A percentile compares a stretch with the other conserved stretches of the same genome.
Evolutionary conservation across 2,113 vertebrate species (phyloP).

Genomic region (Heliornis fulica): DNA sequence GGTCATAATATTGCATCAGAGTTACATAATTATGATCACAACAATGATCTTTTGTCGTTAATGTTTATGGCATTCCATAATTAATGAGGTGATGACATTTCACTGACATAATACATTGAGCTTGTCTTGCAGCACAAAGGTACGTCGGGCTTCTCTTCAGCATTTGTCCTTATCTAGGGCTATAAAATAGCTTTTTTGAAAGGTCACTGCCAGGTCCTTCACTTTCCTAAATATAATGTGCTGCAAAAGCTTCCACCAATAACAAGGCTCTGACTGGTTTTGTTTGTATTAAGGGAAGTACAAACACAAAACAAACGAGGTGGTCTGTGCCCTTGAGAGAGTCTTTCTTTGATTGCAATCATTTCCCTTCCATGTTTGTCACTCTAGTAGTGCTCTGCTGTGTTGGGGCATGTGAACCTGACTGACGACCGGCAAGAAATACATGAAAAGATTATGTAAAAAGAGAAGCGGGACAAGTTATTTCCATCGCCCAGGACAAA

Average conservation of each 20-base stretch:
- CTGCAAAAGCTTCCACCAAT: neutral
- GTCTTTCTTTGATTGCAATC: neutral
- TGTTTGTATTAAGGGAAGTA: slow-evolving; percentile 12
- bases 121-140: neutral
- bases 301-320: slow-evolving; percentile 11
- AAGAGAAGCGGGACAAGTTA: neutral
- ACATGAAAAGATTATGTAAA: neutral
- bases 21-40: slow-evolving; percentile 42
- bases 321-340: neutral
- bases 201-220: neutral
- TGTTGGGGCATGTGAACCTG: neutral
- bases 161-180: neutral
- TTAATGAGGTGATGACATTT: slow-evolving; percentile 15
- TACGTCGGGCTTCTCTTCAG: neutral
- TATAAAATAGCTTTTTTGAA: neutral
- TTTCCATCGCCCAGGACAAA: neutral
- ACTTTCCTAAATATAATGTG: neutral
- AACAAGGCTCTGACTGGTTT: neutral
- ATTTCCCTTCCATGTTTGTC: neutral
- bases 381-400: neutral
- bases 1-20: slow-evolving; percentile 32
- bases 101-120: neutral
- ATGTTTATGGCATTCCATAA: slow-evolving; percentile 7
- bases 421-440: neutral
- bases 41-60: slow-evolving; percentile 33